Base-by-base conservation (phyloP, 2,888 invertebrate species). In the Rhogogaster chlorosoma region DNA sequence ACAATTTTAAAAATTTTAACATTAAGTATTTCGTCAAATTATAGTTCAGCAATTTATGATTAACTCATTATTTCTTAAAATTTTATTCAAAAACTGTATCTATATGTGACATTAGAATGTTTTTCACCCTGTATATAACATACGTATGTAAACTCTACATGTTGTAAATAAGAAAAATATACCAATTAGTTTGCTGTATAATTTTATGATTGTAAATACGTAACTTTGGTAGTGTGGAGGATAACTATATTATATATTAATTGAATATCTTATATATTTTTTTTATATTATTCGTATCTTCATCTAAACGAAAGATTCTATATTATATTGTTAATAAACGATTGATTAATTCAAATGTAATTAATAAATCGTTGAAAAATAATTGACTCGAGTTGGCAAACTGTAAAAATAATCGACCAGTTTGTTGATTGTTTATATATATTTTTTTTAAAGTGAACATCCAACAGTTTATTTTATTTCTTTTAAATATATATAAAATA, bases 161-260 rank as follows among this genome's bases (percentile, higher is more conserved):
- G 36, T 71, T 49, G 12, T 70, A n/a, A 32, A 70, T 32, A 9
- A 70, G 32, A 70, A 36, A 49, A 77, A 9, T 49, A 26, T 42
- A n/a, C n/a, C 6, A 53, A 49, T 18, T 15, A 6, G 6, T 42
- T 64, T 88, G 90, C 90, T 88, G 90, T 90, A 91, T 90, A 92
- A 90, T 88, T 87, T 87, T 90, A 88, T 89, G 86, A 89, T 90
- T 88, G 90, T 89, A 89, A 89, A 89, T 87, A 88, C 86, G 80
- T 89, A 88, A 91, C 90, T 87, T 88, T 88, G 89, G 89, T 89
- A 91, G 91, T 87, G 91, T 91, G 91, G 91, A 91, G 90, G 89
- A 38, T 61, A 22, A 38, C 61, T 36, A 80, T 42, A 53, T 53
- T 29, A 67, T 73, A 38, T 26, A 42, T 42, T 42, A 73, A n/a